A percentile compares a stretch with the other conserved stretches of the same genome.
phyloP scores from a whole-genome alignment of 2,797 vertebrate species.

The Microchirus variegatus region DNA sequence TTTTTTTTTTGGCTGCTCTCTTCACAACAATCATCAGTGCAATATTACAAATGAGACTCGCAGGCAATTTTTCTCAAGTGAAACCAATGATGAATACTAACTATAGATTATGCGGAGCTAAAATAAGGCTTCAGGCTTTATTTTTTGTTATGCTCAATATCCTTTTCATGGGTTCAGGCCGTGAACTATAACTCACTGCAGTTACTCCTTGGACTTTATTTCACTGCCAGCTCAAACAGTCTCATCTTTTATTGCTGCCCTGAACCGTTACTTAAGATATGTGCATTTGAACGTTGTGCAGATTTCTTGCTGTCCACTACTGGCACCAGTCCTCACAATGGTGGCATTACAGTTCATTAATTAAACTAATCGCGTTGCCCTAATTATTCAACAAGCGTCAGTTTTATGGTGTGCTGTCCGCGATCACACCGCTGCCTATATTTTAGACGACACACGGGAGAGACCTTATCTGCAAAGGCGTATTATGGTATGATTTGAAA shows the following conservation, averaged over 20 bases:
- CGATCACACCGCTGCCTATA: constrained; percentile 43
- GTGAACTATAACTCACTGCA: constrained; percentile 6
- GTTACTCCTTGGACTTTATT: not conserved
- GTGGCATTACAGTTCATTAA: constrained; percentile 41
- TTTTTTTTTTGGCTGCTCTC: not conserved
- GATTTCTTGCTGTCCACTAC: constrained; percentile 8
- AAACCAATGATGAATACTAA: constrained; percentile 3
- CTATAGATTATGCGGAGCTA: constrained; percentile 5
- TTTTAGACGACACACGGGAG: constrained; percentile 46
- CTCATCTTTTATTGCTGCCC: not conserved
- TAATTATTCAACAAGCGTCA: constrained; percentile 55
- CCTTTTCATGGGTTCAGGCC: constrained; percentile 7
- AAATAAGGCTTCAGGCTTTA: constrained; percentile 5
- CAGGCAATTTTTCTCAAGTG: not conserved
- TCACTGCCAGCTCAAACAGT: not conserved
- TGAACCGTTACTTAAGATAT: not conserved
- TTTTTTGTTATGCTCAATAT: constrained; percentile 17
- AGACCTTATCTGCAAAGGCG: constrained; percentile 38
- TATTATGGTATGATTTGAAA: constrained; percentile 64
- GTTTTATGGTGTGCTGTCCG: constrained; percentile 48
- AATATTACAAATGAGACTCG: not conserved
- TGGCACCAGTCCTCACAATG: constrained; percentile 20
- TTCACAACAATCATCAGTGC: not conserved
- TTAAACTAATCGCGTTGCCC: constrained; percentile 53
- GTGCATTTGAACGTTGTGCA: not conserved